phyloP scores from a whole-genome alignment of 1,140 invertebrate genomes.

The Melanaphis sacchari region DNA sequence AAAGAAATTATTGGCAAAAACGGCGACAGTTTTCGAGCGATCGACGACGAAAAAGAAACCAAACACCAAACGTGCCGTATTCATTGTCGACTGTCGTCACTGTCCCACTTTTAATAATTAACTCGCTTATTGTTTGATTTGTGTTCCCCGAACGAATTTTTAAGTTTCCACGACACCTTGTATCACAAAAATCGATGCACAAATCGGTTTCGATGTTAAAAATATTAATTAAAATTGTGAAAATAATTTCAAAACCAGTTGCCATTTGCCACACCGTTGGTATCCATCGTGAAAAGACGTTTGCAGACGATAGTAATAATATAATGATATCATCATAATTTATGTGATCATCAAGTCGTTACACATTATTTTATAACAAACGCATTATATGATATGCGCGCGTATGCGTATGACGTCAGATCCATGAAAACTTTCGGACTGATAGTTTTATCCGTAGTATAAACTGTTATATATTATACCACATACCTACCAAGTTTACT shows the following conservation, averaged over 20 bases:
- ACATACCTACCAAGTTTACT: not conserved
- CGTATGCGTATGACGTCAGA: not conserved
- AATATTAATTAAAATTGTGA: not conserved
- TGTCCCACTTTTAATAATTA: constrained; percentile 40
- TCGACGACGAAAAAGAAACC: not conserved
- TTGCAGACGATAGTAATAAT: not conserved
- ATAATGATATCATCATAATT: not conserved
- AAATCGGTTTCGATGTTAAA: not conserved
- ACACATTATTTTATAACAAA: not conserved
- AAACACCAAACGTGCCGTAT: not conserved
- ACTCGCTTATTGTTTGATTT: constrained; percentile 4
- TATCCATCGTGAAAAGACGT: not conserved
- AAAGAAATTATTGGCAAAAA: not conserved
- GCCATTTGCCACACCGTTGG: not conserved
- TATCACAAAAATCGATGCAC: not conserved
- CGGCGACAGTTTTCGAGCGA: not conserved
- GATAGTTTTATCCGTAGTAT: not conserved
- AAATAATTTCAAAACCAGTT: not conserved
- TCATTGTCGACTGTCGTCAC: not conserved
- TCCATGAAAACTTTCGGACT: not conserved
- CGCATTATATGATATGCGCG: not conserved
- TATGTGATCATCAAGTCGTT: not conserved
- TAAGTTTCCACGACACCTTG: not conserved
- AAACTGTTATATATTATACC: not conserved
- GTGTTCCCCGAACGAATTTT: not conserved